phyloP scores from a whole-genome alignment of 2,797 vertebrate genomes.

The Phataginus tricuspis region DNA sequence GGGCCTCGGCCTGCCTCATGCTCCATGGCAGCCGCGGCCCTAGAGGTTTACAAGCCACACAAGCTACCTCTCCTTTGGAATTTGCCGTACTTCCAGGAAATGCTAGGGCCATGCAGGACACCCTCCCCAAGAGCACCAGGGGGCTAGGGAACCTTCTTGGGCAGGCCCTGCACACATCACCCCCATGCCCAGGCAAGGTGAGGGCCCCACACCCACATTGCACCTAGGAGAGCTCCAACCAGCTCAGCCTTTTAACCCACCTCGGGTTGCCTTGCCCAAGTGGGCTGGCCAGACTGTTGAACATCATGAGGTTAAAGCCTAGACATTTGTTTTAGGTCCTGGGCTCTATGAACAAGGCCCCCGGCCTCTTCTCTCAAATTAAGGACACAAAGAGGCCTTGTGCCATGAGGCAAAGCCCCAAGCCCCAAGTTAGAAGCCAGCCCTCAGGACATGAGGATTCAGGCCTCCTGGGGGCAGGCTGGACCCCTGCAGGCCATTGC shows the following conservation, averaged over 20 bases:
- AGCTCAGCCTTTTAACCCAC: background rate
- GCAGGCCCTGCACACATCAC: background rate
- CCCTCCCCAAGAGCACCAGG: background rate
- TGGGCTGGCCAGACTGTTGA: background rate
- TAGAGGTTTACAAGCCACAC: background rate
- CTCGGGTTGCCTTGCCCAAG: background rate
- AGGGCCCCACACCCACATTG: slow-evolving; percentile 25
- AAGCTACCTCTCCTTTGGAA: background rate
- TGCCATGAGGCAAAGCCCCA: background rate
- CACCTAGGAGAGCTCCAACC: slow-evolving; percentile 29
- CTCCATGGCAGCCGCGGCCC: background rate
- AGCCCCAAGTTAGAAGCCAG: background rate
- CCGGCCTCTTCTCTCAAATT: background rate
- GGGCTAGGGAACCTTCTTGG: background rate
- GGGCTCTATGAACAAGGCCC: background rate
- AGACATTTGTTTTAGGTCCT: background rate
- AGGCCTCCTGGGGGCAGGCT: background rate
- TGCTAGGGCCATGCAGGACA: background rate
- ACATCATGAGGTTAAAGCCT: background rate
- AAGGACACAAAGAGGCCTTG: background rate
- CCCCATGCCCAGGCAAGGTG: background rate
- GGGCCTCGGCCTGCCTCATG: background rate
- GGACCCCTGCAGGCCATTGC: background rate
- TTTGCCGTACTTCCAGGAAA: background rate
- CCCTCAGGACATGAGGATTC: background rate